Conservation (phyloP, 2,888 invertebrate genomes). For the Cetonia aurata region DNA sequence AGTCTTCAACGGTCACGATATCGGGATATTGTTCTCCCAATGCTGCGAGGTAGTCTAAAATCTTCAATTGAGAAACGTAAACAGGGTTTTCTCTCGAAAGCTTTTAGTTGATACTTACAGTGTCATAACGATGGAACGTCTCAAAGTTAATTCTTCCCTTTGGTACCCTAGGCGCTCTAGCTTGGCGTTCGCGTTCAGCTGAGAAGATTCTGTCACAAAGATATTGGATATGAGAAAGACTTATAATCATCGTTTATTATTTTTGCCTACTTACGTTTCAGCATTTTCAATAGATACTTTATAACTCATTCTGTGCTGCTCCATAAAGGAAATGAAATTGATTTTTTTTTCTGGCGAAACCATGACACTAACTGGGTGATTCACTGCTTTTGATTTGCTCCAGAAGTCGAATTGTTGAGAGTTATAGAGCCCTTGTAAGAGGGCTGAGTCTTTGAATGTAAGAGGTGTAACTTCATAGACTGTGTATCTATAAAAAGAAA, state of each 20-base stretch:
- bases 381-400: constrained; percentile 12
- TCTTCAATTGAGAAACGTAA: constrained; percentile 48
- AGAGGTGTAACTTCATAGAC: constrained; percentile 27
- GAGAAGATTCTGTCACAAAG: constrained; percentile 15
- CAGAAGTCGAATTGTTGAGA: constrained; percentile 34
- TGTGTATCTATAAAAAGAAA: constrained; percentile 30
- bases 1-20: constrained; percentile 65
- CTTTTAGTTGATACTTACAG: constrained; percentile 48
- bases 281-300: constrained; percentile 47
- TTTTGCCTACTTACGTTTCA: constrained; percentile 29
- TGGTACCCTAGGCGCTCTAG: constrained; percentile 59
- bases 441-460: not conserved
- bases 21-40: constrained; percentile 64
- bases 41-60: constrained; percentile 65
- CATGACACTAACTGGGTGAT: constrained; percentile 28
- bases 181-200: constrained; percentile 42
- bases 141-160: constrained; percentile 63
- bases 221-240: constrained; percentile 54
- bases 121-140: constrained; percentile 65
- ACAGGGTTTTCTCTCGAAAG: not conserved
- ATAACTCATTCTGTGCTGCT: constrained; percentile 62
- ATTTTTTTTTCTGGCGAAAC: constrained; percentile 29
- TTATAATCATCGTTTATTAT: constrained; percentile 62
- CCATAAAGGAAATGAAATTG: constrained; percentile 57
- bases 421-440: not conserved